Evolutionary conservation across 1,140 invertebrate species (phyloP).

Genomic region (Philotrypesis tridentata): DNA sequence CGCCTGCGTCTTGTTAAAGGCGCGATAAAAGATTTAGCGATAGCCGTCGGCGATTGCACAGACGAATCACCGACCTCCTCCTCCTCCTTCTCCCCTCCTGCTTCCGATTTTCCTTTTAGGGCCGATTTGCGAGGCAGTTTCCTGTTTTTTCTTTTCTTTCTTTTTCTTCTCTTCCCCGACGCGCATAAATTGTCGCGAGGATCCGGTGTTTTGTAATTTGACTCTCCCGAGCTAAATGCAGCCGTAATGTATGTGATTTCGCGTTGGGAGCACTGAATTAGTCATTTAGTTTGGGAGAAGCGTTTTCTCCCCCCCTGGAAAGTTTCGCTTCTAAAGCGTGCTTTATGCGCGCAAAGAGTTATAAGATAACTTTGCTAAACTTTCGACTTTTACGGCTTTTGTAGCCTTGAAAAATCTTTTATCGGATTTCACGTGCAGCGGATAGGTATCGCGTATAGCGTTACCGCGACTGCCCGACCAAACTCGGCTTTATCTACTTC

Average conservation of each 20-base stretch:
- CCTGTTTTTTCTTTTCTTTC: no score
- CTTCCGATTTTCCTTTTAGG: not conserved
- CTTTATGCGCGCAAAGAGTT: no score
- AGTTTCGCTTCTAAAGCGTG: not conserved
- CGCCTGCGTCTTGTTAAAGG: conserved; percentile 28
- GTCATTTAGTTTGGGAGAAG: not conserved
- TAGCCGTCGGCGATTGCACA: not conserved
- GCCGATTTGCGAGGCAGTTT: no score
- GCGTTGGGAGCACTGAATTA: no score
- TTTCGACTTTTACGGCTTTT: not conserved
- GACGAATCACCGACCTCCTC: no score
- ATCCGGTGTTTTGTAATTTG: no score
- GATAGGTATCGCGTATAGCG: no score
- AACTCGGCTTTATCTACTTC: not conserved
- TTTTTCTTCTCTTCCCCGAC: no score
- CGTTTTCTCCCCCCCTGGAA: not conserved
- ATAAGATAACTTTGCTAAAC: not conserved
- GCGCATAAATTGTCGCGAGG: no score
- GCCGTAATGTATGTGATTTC: no score
- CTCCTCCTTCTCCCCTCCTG: no score
- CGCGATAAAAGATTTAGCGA: conserved; percentile 43
- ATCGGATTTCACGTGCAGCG: not conserved
- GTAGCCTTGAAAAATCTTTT: not conserved
- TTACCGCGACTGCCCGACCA: not conserved
- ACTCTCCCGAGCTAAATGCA: no score